Evolutionary conservation across 2,888 invertebrate species (phyloP).

Genomic region (Physocephala rufipes): DNA sequence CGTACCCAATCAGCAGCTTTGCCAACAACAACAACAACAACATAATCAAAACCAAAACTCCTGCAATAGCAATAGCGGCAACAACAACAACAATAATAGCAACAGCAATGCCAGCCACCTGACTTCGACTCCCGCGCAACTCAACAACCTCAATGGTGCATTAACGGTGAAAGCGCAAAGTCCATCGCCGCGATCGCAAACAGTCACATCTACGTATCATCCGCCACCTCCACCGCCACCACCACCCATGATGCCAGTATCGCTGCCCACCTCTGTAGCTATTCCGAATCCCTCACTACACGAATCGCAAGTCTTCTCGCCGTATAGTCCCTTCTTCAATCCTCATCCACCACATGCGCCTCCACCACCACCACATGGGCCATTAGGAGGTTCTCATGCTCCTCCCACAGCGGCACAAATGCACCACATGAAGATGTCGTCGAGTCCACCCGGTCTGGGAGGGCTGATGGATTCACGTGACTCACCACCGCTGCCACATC

Average conservation of each 20-base stretch:
- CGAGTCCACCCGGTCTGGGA: conserved; percentile 73
- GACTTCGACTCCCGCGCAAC: conserved; percentile 27
- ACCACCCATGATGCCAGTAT: conserved; percentile 86
- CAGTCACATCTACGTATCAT: conserved; percentile 54
- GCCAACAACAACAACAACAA: conserved; percentile 59
- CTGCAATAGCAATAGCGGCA: conserved; percentile 44
- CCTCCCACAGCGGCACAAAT: conserved; percentile 65
- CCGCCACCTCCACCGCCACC: conserved; percentile 76
- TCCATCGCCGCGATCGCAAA: conserved; percentile 76
- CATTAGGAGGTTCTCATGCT: conserved; percentile 67
- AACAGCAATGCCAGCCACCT: conserved; percentile 21
- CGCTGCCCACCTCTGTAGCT: conserved; percentile 94
- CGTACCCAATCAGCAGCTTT: conserved; percentile 48
- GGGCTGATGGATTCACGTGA: conserved; percentile 75
- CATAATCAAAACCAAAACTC: conserved; percentile 49
- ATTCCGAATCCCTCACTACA: conserved; percentile 96
- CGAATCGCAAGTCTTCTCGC: conserved; percentile 92
- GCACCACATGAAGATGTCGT: conserved; percentile 65
- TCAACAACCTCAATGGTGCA: conserved; percentile 32
- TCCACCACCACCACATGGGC: conserved; percentile 63
- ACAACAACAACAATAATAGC: conserved; percentile 33
- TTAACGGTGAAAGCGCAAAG: conserved; percentile 67
- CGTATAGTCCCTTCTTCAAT: conserved; percentile 90
- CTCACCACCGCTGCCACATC: conserved; percentile 85
- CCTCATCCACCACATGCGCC: conserved; percentile 67